A percentile compares a stretch with the other conserved stretches of the same genome.
These are phyloP conservation scores for Leptopilina boulardi DNA, from an alignment of 1,140 invertebrate species.

Conservation along the genomic window DNA sequence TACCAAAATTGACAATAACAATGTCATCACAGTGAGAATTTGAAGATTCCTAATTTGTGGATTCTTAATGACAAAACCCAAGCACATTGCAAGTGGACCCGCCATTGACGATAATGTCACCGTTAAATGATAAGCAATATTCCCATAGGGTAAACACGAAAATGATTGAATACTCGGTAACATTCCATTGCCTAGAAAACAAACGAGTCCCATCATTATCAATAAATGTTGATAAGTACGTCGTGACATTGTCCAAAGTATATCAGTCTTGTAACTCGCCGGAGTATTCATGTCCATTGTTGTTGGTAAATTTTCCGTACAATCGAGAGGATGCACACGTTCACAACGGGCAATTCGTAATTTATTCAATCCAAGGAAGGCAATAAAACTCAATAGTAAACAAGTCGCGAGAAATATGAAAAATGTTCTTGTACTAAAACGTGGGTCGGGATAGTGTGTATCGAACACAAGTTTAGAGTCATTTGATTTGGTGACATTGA, in stretches of 20 bases:
- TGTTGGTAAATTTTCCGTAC: conserved; percentile 68
- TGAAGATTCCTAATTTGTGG: conserved; percentile 78
- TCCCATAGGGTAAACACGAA: conserved; percentile 92
- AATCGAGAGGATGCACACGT: conserved; percentile 64
- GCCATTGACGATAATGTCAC: conserved; percentile 89
- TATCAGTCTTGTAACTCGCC: conserved; percentile 68
- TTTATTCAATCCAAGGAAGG: conserved; percentile 78
- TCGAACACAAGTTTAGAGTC: conserved; percentile 56
- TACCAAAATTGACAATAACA: conserved; percentile 80
- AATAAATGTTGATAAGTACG: conserved; percentile 76
- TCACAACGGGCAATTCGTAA: conserved; percentile 62
- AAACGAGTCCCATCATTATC: conserved; percentile 77
- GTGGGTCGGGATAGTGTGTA: conserved; percentile 75
- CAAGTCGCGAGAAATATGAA: conserved; percentile 82
- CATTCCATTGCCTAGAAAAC: conserved; percentile 85
- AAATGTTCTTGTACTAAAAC: conserved; percentile 81
- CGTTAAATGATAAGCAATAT: conserved; percentile 87
- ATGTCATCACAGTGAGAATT: conserved; percentile 75
- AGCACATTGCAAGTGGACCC: conserved; percentile 88
- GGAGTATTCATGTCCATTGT: conserved; percentile 66
- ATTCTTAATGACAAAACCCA: conserved; percentile 85
- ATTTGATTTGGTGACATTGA: conserved; percentile 59
- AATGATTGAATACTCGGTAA: conserved; percentile 91
- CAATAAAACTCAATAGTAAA: conserved; percentile 78
- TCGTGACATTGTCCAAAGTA: conserved; percentile 69